phyloP scores from a whole-genome alignment of 2,113 vertebrate genomes.

The Smithornis capensis region DNA sequence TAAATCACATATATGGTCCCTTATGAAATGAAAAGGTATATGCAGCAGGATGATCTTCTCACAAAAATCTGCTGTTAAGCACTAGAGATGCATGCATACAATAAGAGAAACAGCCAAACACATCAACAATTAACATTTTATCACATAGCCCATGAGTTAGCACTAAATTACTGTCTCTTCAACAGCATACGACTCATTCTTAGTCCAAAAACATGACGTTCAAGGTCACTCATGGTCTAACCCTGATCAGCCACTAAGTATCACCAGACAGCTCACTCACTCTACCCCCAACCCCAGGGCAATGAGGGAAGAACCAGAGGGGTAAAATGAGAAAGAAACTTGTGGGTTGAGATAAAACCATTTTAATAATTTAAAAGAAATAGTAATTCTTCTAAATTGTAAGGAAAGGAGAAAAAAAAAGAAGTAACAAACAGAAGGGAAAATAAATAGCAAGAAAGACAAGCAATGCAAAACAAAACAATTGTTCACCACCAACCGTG shows the following conservation, averaged over 20 bases:
- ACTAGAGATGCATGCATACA: not conserved
- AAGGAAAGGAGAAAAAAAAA: not conserved
- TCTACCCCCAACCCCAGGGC: accelerated
- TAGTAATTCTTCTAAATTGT: not conserved
- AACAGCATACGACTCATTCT: not conserved
- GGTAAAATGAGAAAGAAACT: not conserved
- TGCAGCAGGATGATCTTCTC: not conserved
- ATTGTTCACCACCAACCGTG: not conserved
- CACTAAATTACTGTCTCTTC: not conserved
- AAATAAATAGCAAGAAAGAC: not conserved
- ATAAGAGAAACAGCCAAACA: not conserved
- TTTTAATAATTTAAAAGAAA: not conserved
- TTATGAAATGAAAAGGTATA: not conserved
- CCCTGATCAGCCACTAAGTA: not conserved
- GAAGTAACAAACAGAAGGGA: not conserved
- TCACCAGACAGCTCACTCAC: not conserved
- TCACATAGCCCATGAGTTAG: not conserved
- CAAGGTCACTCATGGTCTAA: not conserved
- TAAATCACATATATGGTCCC: not conserved
- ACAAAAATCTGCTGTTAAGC: not conserved
- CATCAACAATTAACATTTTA: not conserved
- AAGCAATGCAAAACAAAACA: not conserved
- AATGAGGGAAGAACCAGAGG: not conserved
- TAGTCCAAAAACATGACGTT: not conserved
- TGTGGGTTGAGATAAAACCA: not conserved